Evolutionary conservation across 2,888 invertebrate species (phyloP).

Genomic region (Dryococelus australis): DNA sequence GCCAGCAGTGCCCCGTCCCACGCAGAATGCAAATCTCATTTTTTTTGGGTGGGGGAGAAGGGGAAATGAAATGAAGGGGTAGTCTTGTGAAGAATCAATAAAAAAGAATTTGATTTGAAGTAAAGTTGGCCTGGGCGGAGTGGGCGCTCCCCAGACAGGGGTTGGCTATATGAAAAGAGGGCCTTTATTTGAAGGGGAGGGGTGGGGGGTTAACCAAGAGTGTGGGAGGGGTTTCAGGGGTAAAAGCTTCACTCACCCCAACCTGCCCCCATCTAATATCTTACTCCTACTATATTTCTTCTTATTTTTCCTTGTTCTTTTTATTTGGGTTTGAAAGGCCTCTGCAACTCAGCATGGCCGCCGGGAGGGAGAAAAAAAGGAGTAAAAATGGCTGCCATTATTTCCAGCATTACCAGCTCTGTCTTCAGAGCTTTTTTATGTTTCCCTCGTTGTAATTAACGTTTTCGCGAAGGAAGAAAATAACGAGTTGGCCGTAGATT

Average conservation of each 20-base stretch:
- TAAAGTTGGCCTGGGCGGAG: conserved; percentile 12
- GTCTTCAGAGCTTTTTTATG: not conserved
- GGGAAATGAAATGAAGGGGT: conserved; percentile 23
- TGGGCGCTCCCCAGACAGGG: not conserved
- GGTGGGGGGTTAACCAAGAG: not conserved
- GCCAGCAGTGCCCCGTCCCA: not conserved
- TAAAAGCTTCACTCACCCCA: conserved; percentile 28
- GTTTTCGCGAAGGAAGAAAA: not conserved
- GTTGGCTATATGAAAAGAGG: conserved; percentile 8
- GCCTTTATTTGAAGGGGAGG: not conserved
- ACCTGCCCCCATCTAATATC: conserved; percentile 20
- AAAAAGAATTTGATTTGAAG: conserved; percentile 30
- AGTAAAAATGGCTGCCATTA: conserved; percentile 20
- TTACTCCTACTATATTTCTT: conserved; percentile 21
- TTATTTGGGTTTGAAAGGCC: conserved; percentile 17
- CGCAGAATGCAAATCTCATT: conserved; percentile 22
- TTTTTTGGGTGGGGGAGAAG: not conserved
- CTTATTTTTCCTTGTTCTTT: conserved; percentile 22
- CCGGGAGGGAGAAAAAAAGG: not conserved
- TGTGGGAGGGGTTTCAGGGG: conserved; percentile 13
- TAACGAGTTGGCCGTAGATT: not conserved
- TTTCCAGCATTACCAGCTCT: not conserved
- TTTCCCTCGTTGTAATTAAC: not conserved
- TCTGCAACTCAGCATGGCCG: conserved; percentile 24
- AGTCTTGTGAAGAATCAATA: conserved; percentile 19